These are phyloP conservation scores for Ophthalmolycus amberensis DNA, from an alignment of 2,113 vertebrate species.

Conservation along the genomic window DNA sequence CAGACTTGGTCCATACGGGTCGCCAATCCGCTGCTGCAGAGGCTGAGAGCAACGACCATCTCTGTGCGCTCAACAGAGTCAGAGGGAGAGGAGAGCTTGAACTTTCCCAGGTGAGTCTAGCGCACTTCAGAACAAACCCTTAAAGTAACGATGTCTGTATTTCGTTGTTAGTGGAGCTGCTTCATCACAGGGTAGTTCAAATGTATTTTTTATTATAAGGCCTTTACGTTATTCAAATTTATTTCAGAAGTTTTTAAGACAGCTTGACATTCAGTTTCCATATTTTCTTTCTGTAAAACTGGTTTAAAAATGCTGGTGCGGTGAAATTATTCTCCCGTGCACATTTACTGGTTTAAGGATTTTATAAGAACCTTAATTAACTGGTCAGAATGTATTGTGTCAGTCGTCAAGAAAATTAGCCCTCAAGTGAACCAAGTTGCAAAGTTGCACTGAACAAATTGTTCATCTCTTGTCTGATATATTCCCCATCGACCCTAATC, in stretches of 20 bases:
- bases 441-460: neutral
- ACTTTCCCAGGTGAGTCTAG: conserved; percentile 61
- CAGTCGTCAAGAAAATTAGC: neutral
- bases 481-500: neutral
- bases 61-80: neutral
- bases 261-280: neutral
- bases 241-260: neutral
- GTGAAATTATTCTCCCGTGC: neutral
- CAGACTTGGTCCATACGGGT: conserved; percentile 72
- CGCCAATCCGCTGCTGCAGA: conserved; percentile 49
- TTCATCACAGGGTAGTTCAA: neutral
- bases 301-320: neutral
- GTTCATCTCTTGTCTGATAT: neutral
- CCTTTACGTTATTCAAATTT: neutral
- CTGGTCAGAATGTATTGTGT: neutral
- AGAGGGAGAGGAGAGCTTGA: conserved; percentile 28
- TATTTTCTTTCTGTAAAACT: neutral
- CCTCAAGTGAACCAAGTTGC: neutral
- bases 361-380: neutral
- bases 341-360: neutral
- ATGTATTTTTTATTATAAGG: neutral
- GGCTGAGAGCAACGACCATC: conserved; percentile 22
- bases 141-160: neutral
- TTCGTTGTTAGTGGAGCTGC: neutral
- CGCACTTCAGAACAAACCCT: neutral